Percentiles rank a stretch among this genome's conserved stretches.
phyloP scores from a whole-genome alignment of 2,888 invertebrate species.

The Lasius fuliginosus region DNA sequence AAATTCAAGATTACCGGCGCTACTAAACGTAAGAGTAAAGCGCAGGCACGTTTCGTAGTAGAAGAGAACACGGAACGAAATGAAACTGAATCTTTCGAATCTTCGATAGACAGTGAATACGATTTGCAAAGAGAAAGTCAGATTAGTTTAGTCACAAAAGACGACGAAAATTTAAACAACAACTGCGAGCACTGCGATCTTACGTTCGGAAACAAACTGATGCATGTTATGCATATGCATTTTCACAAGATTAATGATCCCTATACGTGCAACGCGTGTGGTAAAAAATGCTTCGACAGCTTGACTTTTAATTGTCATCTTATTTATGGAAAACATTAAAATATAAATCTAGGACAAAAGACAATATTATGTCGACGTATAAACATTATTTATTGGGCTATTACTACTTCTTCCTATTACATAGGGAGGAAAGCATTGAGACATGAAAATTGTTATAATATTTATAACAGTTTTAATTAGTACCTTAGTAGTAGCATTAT shows the following conservation, averaged over 20 bases:
- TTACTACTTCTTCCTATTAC: neutral
- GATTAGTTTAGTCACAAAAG: neutral
- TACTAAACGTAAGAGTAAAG: neutral
- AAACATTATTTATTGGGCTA: neutral
- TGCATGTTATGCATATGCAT: neutral
- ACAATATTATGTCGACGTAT: neutral
- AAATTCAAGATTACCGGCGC: neutral
- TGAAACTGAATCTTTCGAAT: neutral
- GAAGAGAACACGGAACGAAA: neutral
- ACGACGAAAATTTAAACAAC: neutral
- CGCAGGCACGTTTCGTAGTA: neutral
- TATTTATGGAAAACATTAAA: neutral
- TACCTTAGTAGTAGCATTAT: neutral
- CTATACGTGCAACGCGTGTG: neutral
- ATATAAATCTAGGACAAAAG: neutral
- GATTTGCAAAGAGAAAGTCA: neutral
- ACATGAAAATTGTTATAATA: neutral
- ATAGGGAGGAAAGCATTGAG: neutral
- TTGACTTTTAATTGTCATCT: neutral
- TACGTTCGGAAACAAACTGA: neutral
- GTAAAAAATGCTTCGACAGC: neutral
- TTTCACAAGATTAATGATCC: neutral
- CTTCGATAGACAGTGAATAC: neutral
- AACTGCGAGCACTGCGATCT: neutral
- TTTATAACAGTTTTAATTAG: neutral